phyloP scores from a whole-genome alignment of 2,113 vertebrate genomes.

The Dolichallabes microphthalmus region DNA sequence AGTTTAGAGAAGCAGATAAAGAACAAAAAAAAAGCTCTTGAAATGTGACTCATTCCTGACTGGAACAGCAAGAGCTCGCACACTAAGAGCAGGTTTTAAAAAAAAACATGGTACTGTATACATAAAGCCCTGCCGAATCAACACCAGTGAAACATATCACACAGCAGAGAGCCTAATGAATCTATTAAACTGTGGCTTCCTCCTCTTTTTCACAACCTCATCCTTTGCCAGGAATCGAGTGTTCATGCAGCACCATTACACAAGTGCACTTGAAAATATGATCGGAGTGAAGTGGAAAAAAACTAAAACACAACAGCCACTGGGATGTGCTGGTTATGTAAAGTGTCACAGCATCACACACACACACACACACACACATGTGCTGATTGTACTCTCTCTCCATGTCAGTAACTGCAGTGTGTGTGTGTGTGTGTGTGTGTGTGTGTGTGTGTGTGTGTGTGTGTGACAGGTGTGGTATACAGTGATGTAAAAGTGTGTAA shows the following conservation, averaged over 20 bases:
- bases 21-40: not conserved
- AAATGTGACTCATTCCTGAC: conserved; percentile 2
- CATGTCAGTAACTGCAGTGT: not conserved
- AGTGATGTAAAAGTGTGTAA: not conserved
- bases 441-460: not conserved
- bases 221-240: not conserved
- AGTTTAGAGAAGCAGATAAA: not conserved
- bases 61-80: not conserved
- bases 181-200: not conserved
- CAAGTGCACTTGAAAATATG: conserved; percentile 15
- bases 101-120: not conserved
- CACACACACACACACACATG: not conserved
- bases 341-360: not conserved
- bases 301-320: not conserved
- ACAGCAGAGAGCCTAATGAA: not conserved
- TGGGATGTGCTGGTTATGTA: conserved; percentile 3
- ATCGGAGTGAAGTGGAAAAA: not conserved
- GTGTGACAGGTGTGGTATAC: not conserved
- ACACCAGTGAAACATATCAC: not conserved
- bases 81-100: not conserved
- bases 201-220: not conserved
- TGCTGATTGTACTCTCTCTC: not conserved
- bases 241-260: not conserved
- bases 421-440: not conserved
- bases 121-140: not conserved